Percentiles rank a stretch among this genome's conserved stretches.
These are phyloP conservation scores for Pogonomyrmex californicus DNA, from an alignment of 1,140 invertebrate species.

Conservation along the genomic window DNA sequence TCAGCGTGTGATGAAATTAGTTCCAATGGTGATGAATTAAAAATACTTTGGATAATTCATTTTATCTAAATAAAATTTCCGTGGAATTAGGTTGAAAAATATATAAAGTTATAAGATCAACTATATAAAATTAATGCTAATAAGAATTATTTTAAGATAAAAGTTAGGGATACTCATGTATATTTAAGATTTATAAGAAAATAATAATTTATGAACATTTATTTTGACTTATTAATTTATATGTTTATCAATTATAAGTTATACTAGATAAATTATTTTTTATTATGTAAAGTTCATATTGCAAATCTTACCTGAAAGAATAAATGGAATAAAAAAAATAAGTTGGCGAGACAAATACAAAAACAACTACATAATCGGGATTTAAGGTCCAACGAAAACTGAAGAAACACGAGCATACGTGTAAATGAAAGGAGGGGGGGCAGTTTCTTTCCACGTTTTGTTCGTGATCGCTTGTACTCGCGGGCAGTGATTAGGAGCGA, in stretches of 20 bases:
- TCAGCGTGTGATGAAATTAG: constrained; percentile 18
- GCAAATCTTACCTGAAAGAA: neutral
- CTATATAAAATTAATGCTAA: neutral
- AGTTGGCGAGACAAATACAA: constrained; percentile 8
- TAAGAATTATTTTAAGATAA: neutral
- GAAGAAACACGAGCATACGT: constrained; percentile 32
- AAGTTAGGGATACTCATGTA: neutral
- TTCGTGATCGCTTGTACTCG: constrained; percentile 61
- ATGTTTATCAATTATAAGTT: neutral
- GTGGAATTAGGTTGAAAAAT: neutral
- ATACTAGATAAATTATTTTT: neutral
- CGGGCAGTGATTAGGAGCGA: constrained; percentile 63
- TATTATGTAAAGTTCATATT: neutral
- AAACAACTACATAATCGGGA: constrained; percentile 16
- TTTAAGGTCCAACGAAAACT: constrained; percentile 20
- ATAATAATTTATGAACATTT: neutral
- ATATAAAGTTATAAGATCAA: neutral
- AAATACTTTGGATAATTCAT: constrained; percentile 3
- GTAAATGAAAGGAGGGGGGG: neutral
- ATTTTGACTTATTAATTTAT: neutral
- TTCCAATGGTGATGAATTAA: constrained; percentile 15
- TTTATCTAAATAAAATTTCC: neutral
- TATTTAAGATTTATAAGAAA: neutral
- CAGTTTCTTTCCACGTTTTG: constrained; percentile 44
- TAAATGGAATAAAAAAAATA: neutral